A percentile compares a stretch with the other conserved stretches of the same genome.
phyloP scores from a whole-genome alignment of 2,113 vertebrate species.

The Anolis sagrei region DNA sequence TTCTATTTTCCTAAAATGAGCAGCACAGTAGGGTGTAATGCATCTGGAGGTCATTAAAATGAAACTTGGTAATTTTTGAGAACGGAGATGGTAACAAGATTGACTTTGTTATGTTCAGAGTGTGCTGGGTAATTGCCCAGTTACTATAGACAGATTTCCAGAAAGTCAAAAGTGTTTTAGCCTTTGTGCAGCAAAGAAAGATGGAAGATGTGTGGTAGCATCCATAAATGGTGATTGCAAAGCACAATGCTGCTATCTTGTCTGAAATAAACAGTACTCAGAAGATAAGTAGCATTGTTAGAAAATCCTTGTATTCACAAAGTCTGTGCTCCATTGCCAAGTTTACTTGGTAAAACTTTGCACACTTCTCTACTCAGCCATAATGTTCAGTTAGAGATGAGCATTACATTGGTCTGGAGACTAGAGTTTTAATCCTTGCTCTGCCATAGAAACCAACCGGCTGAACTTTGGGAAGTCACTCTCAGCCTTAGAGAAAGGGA shows the following conservation, averaged over 20 bases:
- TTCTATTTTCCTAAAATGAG: slow-evolving; percentile 62
- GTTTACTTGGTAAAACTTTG: not conserved
- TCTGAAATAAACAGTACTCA: slow-evolving; percentile 18
- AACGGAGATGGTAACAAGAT: slow-evolving; percentile 58
- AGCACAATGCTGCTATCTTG: slow-evolving; percentile 32
- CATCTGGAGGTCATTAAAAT: slow-evolving; percentile 63
- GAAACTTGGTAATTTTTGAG: slow-evolving; percentile 61
- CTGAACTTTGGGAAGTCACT: too few relatives aligned
- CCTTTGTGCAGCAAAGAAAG: slow-evolving; percentile 51
- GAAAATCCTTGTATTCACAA: not conserved
- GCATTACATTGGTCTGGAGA: too few relatives aligned
- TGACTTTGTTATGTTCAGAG: slow-evolving; percentile 55
- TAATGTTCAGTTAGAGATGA: not conserved
- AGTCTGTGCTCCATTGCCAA: not conserved
- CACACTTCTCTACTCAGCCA: not conserved
- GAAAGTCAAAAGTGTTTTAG: slow-evolving; percentile 48
- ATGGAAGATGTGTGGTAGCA: slow-evolving; percentile 17
- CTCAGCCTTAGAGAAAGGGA: too few relatives aligned
- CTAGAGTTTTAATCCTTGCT: too few relatives aligned
- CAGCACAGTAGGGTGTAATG: slow-evolving; percentile 48
- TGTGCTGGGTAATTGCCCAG: slow-evolving; percentile 56
- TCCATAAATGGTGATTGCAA: slow-evolving; percentile 51
- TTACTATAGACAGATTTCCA: slow-evolving; percentile 66
- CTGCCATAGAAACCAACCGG: too few relatives aligned
- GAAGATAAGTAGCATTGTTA: slow-evolving; percentile 22